These are phyloP conservation scores for Drosophila yooni DNA, from an alignment of 2,888 invertebrate genomes.

Conservation along the genomic window DNA sequence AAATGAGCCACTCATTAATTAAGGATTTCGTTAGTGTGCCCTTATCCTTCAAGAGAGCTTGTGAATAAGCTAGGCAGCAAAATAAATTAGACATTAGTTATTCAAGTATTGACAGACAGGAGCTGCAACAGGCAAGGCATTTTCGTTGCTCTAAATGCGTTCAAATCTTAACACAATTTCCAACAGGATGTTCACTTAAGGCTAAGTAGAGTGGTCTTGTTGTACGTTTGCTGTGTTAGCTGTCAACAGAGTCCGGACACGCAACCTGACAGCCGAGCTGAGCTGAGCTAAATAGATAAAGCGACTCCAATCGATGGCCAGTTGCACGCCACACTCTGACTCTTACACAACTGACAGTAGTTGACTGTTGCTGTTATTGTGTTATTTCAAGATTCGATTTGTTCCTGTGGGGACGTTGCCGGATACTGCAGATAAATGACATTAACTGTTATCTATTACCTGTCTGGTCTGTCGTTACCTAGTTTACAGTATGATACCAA, in stretches of 20 bases:
- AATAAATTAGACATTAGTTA: conserved; percentile 4
- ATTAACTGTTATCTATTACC: conserved; percentile 19
- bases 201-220: background rate
- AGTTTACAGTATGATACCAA: conserved; percentile 10
- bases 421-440: conserved; percentile 6
- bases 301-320: conserved; percentile 3
- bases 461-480: conserved; percentile 9
- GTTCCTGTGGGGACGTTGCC: background rate
- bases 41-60: background rate
- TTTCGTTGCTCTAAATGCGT: conserved; percentile 9
- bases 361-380: background rate
- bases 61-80: background rate
- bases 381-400: background rate
- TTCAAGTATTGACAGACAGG: background rate
- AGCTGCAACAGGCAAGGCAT: conserved; percentile 13
- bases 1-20: conserved; percentile 20
- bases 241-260: conserved; percentile 12
- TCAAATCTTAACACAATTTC: background rate
- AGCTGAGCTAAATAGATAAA: conserved; percentile 14
- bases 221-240: conserved; percentile 6
- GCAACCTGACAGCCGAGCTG: conserved; percentile 10
- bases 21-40: conserved; percentile 9
- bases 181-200: background rate
- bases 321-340: background rate
- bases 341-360: background rate